Percentiles rank a stretch among this genome's conserved stretches.
Evolutionary conservation across 2,797 vertebrate genomes (phyloP).

Genomic region (Enoplosus armatus): DNA sequence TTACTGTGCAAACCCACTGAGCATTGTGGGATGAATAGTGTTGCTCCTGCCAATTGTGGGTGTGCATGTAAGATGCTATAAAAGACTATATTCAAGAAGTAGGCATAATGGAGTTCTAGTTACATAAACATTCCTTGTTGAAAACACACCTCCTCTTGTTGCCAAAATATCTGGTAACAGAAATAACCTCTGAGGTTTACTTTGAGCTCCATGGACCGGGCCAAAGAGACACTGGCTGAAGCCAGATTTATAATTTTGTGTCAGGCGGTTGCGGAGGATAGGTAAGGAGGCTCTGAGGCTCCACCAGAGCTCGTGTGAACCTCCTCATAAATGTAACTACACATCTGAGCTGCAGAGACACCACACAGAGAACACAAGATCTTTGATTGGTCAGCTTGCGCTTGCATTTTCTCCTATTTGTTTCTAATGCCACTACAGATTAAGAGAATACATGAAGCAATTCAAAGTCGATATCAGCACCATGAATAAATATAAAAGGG

Average conservation of each 20-base stretch:
- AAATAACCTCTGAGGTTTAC: conserved; percentile 46
- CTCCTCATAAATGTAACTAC: conserved; percentile 40
- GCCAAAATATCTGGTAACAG: conserved; percentile 43
- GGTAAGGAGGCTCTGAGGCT: conserved; percentile 22
- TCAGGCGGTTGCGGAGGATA: conserved; percentile 34
- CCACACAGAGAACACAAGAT: conserved; percentile 17
- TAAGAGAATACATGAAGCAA: background rate
- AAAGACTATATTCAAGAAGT: conserved; percentile 37
- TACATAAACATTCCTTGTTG: conserved; percentile 36
- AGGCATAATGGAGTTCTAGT: conserved; percentile 28
- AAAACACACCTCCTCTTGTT: conserved; percentile 19
- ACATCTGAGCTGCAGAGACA: conserved; percentile 28
- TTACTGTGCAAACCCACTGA: conserved; percentile 28
- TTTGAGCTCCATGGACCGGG: conserved; percentile 25
- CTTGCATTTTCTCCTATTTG: background rate
- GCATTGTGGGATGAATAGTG: conserved; percentile 41
- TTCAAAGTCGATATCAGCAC: conserved; percentile 22
- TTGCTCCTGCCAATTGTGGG: conserved; percentile 47
- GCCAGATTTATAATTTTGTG: conserved; percentile 43
- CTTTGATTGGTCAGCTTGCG: conserved; percentile 19
- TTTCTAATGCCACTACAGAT: background rate
- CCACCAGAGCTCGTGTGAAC: conserved; percentile 29
- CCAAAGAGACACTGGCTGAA: conserved; percentile 30
- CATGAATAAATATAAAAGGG: conserved; percentile 7
- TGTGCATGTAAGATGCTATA: conserved; percentile 40